Evolutionary conservation across 1,140 invertebrate species (phyloP).

Genomic region (Drosophila paulistorum): DNA sequence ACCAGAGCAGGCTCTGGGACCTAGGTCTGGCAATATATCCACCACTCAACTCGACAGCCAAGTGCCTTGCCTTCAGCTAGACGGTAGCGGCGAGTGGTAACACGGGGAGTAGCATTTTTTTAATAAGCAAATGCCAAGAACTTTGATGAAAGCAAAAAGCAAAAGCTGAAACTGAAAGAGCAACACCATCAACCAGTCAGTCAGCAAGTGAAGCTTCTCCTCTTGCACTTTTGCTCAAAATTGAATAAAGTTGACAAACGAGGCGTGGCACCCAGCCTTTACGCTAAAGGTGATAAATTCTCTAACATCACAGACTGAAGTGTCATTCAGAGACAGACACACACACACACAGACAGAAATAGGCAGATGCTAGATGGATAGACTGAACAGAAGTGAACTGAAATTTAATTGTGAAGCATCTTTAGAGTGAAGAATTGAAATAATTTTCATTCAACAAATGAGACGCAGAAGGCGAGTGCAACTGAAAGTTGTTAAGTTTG

Average conservation of each 20-base stretch:
- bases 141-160: constrained; percentile 45
- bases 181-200: not conserved
- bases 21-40: constrained; percentile 37
- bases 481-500: not conserved
- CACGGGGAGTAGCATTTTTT: not conserved
- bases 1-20: not conserved
- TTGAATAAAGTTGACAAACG: constrained; percentile 44
- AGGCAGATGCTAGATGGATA: not conserved
- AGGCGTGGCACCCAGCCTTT: constrained; percentile 11
- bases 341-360: constrained; percentile 24
- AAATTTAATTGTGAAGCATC: constrained; percentile 34
- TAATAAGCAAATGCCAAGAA: constrained; percentile 29
- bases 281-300: constrained; percentile 50
- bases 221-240: constrained; percentile 29
- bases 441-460: not conserved
- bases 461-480: not conserved
- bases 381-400: constrained; percentile 22
- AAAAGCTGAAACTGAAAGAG: not conserved
- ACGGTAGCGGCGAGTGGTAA: not conserved
- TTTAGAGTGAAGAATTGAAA: not conserved
- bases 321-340: constrained; percentile 23
- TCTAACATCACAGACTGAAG: constrained; percentile 28
- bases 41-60: constrained; percentile 30
- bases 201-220: constrained; percentile 10
- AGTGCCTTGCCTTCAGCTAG: constrained; percentile 19